Conservation (phyloP, 2,888 invertebrate genomes). For the Ochropleura leucogaster region DNA sequence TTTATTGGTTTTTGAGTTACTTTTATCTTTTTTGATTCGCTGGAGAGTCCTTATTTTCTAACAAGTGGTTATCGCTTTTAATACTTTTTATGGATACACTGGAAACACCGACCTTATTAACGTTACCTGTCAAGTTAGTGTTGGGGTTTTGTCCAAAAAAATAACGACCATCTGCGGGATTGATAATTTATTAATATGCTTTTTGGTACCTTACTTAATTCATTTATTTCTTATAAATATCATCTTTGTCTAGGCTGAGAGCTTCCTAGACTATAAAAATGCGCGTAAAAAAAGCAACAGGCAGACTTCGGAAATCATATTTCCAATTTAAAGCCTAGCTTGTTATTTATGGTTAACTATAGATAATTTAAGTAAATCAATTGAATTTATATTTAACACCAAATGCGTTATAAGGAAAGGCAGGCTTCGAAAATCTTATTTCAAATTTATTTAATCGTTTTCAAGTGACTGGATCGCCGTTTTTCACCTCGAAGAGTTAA, state of each 20-base stretch:
- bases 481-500: constrained; percentile 86
- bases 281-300: too few relatives aligned
- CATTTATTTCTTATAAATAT: not conserved
- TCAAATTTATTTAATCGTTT: constrained; percentile 80
- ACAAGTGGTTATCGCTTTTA: not conserved
- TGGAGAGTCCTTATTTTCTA: not conserved
- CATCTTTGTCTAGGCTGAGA: not conserved
- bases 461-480: constrained; percentile 72
- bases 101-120: not conserved
- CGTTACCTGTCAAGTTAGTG: too few relatives aligned
- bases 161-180: not conserved
- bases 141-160: too few relatives aligned
- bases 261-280: too few relatives aligned
- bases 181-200: not conserved
- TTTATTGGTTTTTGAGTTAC: not conserved
- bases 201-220: not conserved
- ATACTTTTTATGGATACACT: not conserved
- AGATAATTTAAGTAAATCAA: constrained; percentile 6
- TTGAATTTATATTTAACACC: constrained; percentile 8
- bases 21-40: not conserved
- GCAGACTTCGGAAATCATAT: too few relatives aligned
- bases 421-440: constrained; percentile 66
- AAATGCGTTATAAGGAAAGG: constrained; percentile 23
- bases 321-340: too few relatives aligned
- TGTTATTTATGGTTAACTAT: too few relatives aligned